Evolutionary conservation across 2,113 vertebrate genomes (phyloP).

Genomic region (Hemiscyllium ocellatum): DNA sequence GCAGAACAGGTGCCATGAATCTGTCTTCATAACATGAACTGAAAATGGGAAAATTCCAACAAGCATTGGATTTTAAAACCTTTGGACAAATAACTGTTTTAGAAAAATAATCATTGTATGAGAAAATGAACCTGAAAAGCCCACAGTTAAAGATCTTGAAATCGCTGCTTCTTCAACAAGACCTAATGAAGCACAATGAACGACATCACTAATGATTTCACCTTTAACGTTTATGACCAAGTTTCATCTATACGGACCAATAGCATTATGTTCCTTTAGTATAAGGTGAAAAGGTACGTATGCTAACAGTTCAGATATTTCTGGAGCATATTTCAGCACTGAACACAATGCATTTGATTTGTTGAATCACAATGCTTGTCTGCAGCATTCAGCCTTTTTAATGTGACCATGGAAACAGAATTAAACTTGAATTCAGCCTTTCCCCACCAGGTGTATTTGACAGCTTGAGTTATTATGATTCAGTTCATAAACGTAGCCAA

Average conservation of each 20-base stretch:
- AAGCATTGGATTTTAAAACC: neutral
- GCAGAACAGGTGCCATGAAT: too few relatives aligned
- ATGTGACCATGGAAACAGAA: constrained; percentile 29
- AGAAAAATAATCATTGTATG: neutral
- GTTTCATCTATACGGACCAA: neutral
- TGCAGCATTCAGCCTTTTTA: neutral
- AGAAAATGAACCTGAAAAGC: neutral
- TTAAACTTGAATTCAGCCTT: constrained; percentile 13
- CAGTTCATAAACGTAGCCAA: neutral
- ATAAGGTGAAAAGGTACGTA: neutral
- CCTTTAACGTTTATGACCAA: neutral
- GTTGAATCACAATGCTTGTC: constrained; percentile 3
- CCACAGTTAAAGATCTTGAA: neutral
- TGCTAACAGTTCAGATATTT: neutral
- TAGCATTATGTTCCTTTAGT: neutral
- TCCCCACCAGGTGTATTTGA: neutral
- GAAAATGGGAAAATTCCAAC: too few relatives aligned
- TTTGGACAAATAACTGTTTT: neutral
- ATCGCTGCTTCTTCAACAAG: neutral
- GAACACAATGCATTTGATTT: neutral
- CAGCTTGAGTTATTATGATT: constrained; percentile 25
- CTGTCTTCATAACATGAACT: too few relatives aligned
- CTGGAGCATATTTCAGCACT: neutral
- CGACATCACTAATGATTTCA: neutral
- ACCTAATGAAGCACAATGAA: too few relatives aligned